Evolutionary conservation across 2,113 vertebrate species (phyloP), one percentile per base, ranked within the genome.

Genomic region (Coptodon bakossiorum): DNA sequence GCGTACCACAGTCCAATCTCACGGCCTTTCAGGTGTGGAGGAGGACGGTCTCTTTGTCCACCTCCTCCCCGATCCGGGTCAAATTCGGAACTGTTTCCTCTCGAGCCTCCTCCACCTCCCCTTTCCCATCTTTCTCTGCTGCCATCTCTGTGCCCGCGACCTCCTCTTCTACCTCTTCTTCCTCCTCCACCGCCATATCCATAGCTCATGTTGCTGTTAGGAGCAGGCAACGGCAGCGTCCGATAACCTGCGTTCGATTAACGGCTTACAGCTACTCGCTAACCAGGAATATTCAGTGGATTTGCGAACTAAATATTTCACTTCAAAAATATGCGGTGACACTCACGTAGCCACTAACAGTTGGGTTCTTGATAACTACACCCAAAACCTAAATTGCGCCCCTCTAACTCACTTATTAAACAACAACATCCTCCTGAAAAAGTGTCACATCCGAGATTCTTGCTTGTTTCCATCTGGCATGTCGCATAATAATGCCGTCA

Each of bases 1-100:
- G 98, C 97, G 95, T 99, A 99, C 98, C 98, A 99, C 94, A 99
- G 31, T 17, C 98, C 98, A n/a, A 99, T 99, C 7, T 99, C 98
- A 12, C 97, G 96, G 83, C 98, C 98, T 90, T 97, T 98, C 84
- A 99, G 96, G 88, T 99, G 98, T 0, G 96, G 95, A 4, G 98
- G 98, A 29, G 98, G 98, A 38, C 97, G 97, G 11, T 97, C 97
- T 16, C 96, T 91, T 2, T 94, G 97, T 6, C 85, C 91, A 17
- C 83, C 88, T 93, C 6, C 88, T 93, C 95, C 94, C 3, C 93
- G 89, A 6, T 96, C 96, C 5, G 95, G 93, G 54, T 92, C 96
- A 56, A 89, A 78, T 82, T 95, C 83, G 88, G 89, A 90, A 16
- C 24, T 80, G 68, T 81, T 79, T 45, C 93, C 73, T n/a, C 93